Evolutionary conservation across 2,113 vertebrate species (phyloP).

Genomic region (Pitta sordida): DNA sequence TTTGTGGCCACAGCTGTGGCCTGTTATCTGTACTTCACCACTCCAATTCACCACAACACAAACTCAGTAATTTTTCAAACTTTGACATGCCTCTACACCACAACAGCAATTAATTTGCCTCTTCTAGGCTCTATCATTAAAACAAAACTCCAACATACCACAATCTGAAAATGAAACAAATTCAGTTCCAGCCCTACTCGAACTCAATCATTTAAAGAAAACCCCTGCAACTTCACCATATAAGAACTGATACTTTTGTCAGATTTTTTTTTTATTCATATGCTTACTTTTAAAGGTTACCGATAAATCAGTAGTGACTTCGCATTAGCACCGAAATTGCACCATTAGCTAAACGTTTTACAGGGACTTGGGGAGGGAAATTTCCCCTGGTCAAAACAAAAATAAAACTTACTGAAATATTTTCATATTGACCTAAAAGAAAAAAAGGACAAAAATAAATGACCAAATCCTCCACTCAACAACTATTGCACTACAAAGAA

Average conservation of each 20-base stretch:
- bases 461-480: not conserved
- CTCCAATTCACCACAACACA: slow-evolving; percentile 49
- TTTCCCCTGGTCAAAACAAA: not conserved
- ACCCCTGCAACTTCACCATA: not conserved
- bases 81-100: slow-evolving; percentile 13
- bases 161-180: slow-evolving; percentile 9
- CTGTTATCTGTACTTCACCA: slow-evolving; percentile 58
- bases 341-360: not conserved
- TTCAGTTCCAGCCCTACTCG: not conserved
- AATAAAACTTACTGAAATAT: not conserved
- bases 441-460: not conserved
- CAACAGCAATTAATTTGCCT: slow-evolving; percentile 58
- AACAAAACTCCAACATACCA: slow-evolving; percentile 13
- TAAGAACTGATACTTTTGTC: not conserved
- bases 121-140: slow-evolving; percentile 34
- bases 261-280: not conserved
- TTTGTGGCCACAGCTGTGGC: slow-evolving; percentile 52
- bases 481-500: not conserved
- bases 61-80: slow-evolving; percentile 11
- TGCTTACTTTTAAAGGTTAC: not conserved
- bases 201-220: not conserved
- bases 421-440: not conserved
- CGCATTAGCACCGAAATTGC: not conserved
- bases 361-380: not conserved
- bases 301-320: not conserved